These are phyloP conservation scores for Amphipyra tragopoginis DNA, from an alignment of 2,888 invertebrate species.

Conservation along the genomic window DNA sequence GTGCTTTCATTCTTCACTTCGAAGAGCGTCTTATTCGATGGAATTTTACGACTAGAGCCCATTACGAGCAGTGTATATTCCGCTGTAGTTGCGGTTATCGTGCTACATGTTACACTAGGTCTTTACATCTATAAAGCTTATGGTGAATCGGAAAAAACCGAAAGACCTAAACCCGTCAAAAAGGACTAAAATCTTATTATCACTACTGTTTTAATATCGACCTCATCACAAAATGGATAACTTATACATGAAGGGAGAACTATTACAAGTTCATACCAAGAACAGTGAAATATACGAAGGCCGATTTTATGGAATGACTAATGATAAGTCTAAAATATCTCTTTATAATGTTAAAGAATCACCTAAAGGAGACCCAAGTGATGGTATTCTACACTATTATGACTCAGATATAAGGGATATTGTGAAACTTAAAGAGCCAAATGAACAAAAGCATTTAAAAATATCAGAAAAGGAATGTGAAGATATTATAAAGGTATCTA, in stretches of 20 bases:
- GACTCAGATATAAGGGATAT: constrained; percentile 82
- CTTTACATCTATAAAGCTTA: constrained; percentile 95
- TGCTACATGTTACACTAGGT: constrained; percentile 94
- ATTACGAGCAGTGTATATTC: constrained; percentile 94
- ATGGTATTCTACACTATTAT: constrained; percentile 82
- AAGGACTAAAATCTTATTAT: constrained; percentile 75
- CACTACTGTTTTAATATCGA: constrained; percentile 19
- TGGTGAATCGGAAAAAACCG: constrained; percentile 86
- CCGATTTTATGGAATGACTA: constrained; percentile 82
- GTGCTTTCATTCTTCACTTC: constrained; percentile 93
- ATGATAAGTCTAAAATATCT: constrained; percentile 84
- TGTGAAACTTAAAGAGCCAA: constrained; percentile 77
- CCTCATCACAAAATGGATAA: constrained; percentile 79
- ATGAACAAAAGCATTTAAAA: constrained; percentile 76
- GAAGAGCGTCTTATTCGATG: constrained; percentile 93
- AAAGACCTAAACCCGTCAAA: constrained; percentile 78
- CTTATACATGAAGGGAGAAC: constrained; percentile 85
- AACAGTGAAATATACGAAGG: constrained; percentile 83
- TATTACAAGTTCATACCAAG: constrained; percentile 85
- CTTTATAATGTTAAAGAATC: constrained; percentile 82
- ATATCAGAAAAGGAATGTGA: constrained; percentile 83
- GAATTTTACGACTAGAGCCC: constrained; percentile 87
- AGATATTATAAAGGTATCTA: constrained; percentile 79
- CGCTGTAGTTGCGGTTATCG: constrained; percentile 93
- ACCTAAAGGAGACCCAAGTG: constrained; percentile 72